phyloP scores from a whole-genome alignment of 2,113 vertebrate species.

The Vireo altiloquus region DNA sequence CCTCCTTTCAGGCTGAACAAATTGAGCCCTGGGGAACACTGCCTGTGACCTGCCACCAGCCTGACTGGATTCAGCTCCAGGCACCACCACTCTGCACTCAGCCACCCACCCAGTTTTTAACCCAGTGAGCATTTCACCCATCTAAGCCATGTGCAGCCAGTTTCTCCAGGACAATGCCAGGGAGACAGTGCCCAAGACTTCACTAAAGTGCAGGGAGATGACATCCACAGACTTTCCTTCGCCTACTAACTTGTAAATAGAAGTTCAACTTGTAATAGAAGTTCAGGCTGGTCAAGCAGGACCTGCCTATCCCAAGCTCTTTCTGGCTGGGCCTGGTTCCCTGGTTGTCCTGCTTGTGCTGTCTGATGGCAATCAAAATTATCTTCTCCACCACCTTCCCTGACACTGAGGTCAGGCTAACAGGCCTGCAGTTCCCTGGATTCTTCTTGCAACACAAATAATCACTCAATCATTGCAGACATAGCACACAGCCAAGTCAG shows the following conservation, averaged over 20 bases:
- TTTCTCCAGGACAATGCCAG: not conserved
- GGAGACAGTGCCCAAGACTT: not conserved
- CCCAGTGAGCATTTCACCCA: not conserved
- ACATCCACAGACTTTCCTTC: not conserved
- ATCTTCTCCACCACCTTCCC: not conserved
- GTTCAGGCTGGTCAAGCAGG: not conserved
- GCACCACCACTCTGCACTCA: too few relatives aligned
- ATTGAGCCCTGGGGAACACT: not conserved
- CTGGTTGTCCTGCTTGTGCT: not conserved
- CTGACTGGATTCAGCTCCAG: not conserved
- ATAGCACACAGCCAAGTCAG: not conserved
- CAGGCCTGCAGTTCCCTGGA: not conserved
- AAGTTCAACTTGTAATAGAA: accelerated
- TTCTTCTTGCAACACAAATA: not conserved
- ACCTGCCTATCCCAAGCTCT: not conserved
- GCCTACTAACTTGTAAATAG: not conserved
- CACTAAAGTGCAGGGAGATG: accelerated
- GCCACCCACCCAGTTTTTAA: not conserved
- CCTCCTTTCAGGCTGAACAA: too few relatives aligned
- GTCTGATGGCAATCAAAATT: too few relatives aligned
- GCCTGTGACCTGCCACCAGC: accelerated
- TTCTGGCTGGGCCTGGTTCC: not conserved
- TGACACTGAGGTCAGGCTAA: not conserved
- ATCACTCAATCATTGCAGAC: not conserved
- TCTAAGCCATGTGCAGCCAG: too few relatives aligned